A percentile compares a stretch with the other conserved stretches of the same genome.
Conservation (phyloP, 2,888 invertebrate species). For the Himalopsyche anomala region DNA sequence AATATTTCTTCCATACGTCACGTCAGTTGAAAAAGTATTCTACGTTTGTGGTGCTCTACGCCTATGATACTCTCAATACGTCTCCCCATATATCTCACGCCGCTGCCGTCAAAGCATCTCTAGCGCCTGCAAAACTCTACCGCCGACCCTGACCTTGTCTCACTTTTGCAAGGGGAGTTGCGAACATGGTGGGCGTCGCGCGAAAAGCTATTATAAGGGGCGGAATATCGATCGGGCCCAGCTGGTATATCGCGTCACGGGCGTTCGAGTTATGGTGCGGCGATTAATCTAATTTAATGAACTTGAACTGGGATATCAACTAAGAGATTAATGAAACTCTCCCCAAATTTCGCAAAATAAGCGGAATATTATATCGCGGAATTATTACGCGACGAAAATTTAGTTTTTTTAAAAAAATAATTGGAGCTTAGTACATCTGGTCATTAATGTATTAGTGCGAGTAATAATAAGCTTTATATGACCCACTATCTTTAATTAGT, state of each 20-base stretch:
- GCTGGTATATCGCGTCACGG: slow-evolving; percentile 8
- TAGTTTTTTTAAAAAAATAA: too few species aligned
- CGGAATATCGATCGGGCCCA: slow-evolving; percentile 20
- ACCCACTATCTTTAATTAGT: too few species aligned
- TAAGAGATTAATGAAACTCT: too few species aligned
- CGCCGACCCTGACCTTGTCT: slow-evolving; percentile 60
- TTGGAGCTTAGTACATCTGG: too few species aligned
- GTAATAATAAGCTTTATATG: too few species aligned
- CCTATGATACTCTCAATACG: background rate
- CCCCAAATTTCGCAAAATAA: too few species aligned
- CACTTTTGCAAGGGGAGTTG: slow-evolving; percentile 49
- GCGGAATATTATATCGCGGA: too few species aligned
- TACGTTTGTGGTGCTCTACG: background rate
- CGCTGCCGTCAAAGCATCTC: background rate
- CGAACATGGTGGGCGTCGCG: background rate
- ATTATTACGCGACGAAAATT: too few species aligned
- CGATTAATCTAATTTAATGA: background rate
- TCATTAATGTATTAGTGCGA: too few species aligned
- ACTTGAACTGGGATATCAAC: background rate
- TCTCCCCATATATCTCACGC: background rate
- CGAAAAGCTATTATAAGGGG: slow-evolving; percentile 16
- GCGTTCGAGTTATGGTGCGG: background rate
- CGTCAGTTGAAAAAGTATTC: too few species aligned
- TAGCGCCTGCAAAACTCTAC: slow-evolving; percentile 44
- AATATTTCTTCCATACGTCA: too few species aligned